A percentile compares a stretch with the other conserved stretches of the same genome.
Evolutionary conservation across 2,113 vertebrate genomes (phyloP).

Genomic region (Embiotoca jacksoni): DNA sequence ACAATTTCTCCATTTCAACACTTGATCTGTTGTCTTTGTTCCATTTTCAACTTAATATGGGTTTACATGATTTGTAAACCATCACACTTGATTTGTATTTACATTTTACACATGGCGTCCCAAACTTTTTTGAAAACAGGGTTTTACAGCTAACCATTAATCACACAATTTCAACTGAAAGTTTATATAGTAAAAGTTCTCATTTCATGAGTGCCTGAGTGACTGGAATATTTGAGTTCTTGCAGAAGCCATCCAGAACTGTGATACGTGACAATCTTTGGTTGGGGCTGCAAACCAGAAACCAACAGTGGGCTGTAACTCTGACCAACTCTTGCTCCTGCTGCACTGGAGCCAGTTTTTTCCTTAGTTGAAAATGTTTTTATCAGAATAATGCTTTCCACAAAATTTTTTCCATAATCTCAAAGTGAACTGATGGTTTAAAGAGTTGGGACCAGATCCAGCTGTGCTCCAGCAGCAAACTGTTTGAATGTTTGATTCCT

Average conservation of each 20-base stretch:
- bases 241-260: background rate
- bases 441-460: conserved; percentile 14
- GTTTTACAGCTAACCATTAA: background rate
- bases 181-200: background rate
- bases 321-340: background rate
- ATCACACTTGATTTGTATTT: too few species aligned
- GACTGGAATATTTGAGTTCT: background rate
- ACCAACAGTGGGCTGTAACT: conserved; percentile 9
- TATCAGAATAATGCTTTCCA: conserved; percentile 25
- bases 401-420: conserved; percentile 40
- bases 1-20: too few species aligned
- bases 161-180: too few species aligned
- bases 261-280: background rate
- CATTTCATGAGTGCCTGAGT: background rate
- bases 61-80: too few species aligned
- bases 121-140: too few species aligned
- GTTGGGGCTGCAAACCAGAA: conserved; percentile 18
- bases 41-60: too few species aligned
- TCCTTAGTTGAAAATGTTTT: background rate
- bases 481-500: background rate
- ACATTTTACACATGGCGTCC: too few species aligned
- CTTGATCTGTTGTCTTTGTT: too few species aligned
- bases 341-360: conserved; percentile 15
- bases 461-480: background rate
- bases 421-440: conserved; percentile 9